Percentiles rank a stretch among this genome's conserved stretches.
These are phyloP conservation scores for Amniataba percoides DNA, from an alignment of 2,797 vertebrate species.

Conservation along the genomic window DNA sequence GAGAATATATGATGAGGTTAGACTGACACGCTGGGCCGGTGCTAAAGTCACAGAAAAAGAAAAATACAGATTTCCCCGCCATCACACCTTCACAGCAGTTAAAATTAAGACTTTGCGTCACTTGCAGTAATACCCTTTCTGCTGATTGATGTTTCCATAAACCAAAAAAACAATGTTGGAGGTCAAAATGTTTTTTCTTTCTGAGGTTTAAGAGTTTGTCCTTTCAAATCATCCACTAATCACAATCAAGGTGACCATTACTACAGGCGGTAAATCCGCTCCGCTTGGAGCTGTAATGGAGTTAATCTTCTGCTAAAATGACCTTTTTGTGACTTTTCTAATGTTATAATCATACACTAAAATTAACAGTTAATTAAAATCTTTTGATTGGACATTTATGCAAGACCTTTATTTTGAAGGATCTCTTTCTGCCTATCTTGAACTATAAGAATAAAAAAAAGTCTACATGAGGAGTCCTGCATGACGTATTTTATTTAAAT, in stretches of 20 bases:
- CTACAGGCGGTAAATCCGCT: neutral
- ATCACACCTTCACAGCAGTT: neutral
- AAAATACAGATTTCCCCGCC: neutral
- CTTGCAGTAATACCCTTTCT: neutral
- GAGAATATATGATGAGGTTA: conserved; percentile 52
- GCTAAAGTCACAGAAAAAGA: conserved; percentile 9
- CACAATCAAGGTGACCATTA: no score
- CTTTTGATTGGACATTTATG: neutral
- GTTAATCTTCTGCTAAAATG: neutral
- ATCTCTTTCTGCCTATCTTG: no score
- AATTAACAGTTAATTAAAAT: no score
- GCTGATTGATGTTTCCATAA: neutral
- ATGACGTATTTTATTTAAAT: neutral
- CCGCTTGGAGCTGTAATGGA: conserved; percentile 4
- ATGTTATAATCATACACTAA: conserved; percentile 6
- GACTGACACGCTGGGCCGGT: conserved; percentile 8
- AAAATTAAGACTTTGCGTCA: neutral
- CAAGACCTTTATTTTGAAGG: neutral
- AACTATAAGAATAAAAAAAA: no score
- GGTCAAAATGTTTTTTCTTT: neutral
- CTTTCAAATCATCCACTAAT: neutral
- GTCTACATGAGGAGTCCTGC: no score
- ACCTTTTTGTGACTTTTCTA: neutral
- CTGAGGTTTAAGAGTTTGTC: neutral
- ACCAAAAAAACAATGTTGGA: neutral